phyloP scores from a whole-genome alignment of 1,140 invertebrate species.

The Drosophila asahinai region DNA sequence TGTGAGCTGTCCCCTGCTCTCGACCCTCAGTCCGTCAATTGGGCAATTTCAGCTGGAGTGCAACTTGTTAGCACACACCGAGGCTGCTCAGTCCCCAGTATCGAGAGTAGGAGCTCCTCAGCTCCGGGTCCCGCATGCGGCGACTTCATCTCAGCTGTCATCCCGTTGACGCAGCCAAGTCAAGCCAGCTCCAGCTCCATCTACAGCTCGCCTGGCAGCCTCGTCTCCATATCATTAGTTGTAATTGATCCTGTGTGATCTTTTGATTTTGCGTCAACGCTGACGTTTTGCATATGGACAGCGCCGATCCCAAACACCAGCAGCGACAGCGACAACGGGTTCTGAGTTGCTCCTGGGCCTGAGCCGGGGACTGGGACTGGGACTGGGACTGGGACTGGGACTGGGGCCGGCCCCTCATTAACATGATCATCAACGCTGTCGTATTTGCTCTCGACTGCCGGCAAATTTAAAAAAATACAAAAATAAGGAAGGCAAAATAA shows the following conservation, averaged over 20 bases:
- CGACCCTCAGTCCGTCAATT: slow-evolving; percentile 59
- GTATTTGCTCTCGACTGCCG: slow-evolving; percentile 77
- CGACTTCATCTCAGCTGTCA: slow-evolving; percentile 51
- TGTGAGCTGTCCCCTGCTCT: background rate
- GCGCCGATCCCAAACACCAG: slow-evolving; percentile 55
- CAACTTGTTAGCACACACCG: slow-evolving; percentile 71
- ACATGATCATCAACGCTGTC: slow-evolving; percentile 83
- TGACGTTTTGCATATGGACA: slow-evolving; percentile 64
- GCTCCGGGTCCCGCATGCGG: slow-evolving; percentile 69
- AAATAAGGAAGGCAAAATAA: slow-evolving; percentile 7
- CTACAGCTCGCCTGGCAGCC: slow-evolving; percentile 12
- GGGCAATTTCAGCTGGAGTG: slow-evolving; percentile 71
- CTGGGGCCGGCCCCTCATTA: slow-evolving; percentile 72
- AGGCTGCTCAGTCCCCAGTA: background rate
- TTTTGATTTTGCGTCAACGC: slow-evolving; percentile 82
- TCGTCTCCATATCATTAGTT: slow-evolving; percentile 79
- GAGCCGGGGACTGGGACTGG: background rate
- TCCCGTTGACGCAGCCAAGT: slow-evolving; percentile 56
- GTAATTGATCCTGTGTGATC: slow-evolving; percentile 84
- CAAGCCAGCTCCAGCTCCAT: slow-evolving; percentile 29
- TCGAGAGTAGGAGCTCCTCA: too few relatives aligned
- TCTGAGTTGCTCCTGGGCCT: slow-evolving; percentile 3
- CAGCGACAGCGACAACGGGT: slow-evolving; percentile 51
- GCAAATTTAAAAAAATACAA: slow-evolving; percentile 65
- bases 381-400: background rate